Evolutionary conservation across 2,888 invertebrate species (phyloP), one percentile per base, ranked within the genome.

Genomic region (Cerceris ruficornis): DNA sequence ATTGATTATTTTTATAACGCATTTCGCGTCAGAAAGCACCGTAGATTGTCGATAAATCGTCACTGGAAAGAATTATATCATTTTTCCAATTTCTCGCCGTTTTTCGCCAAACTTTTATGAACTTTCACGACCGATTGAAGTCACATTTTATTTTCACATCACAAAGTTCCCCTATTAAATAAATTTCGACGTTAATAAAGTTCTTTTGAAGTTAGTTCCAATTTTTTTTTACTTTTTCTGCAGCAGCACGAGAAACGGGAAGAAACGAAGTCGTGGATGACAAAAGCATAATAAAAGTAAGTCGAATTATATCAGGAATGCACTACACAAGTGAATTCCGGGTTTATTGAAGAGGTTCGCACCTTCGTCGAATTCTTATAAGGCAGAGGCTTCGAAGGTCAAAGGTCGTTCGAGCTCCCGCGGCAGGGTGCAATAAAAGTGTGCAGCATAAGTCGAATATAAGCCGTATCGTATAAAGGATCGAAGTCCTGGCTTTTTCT

Each of bases 251-350:
- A 5, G 2, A 28, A 41, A 62, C 62, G 49, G 7, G 9, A 39
- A 42, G 65, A 8, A 55, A 55, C 43, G 15, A 14, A 43, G 15
- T 8, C 9, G 14, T 43, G 46, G 55, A 17, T 15, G 17, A 55
- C 55, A 17, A 17, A 17, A 55, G 55, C 17, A 4, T 11, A 17
- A 43, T 43, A 39, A 59, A 64, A 60, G 62, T 80, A 72, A 75
- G 78, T 82, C 81, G 85, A 86, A 87, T 87, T 88, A 88, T 87
- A 85, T 85, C 81, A 76, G 85, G 85, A 85, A 86, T 87, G 86
- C 88, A 86, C 85, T 86, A 86, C 87, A 82, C 83, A 88, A 87
- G 88, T 86, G 86, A 88, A 88, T 88, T 84, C 84, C 73, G 78
- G 76, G 72, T 87, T 87, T 87, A 87, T 86, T 83, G 86, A 83